Percentiles rank a stretch among this genome's conserved stretches.
phyloP scores from a whole-genome alignment of 2,797 vertebrate species.

The Xenops minutus region DNA sequence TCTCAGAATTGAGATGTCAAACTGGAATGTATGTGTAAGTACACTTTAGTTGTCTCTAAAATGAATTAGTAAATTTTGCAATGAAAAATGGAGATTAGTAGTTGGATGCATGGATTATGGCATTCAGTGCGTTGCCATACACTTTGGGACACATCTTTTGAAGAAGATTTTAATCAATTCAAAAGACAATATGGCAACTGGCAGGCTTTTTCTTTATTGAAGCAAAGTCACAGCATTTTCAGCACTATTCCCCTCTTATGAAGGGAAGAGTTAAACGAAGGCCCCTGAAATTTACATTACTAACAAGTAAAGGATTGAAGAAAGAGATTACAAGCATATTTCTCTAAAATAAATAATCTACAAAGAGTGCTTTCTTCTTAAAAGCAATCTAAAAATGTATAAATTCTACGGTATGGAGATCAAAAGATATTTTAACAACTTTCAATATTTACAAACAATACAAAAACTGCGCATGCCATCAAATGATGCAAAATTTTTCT shows the following conservation, averaged over 20 bases:
- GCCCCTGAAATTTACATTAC: constrained; percentile 72
- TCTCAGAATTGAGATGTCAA: background rate
- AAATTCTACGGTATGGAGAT: constrained; percentile 81
- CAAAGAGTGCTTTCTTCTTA: constrained; percentile 64
- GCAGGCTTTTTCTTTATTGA: constrained; percentile 75
- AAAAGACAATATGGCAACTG: constrained; percentile 62
- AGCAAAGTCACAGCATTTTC: constrained; percentile 67
- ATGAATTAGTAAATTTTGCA: background rate
- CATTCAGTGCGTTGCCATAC: constrained; percentile 2
- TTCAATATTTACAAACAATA: constrained; percentile 88
- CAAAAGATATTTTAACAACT: constrained; percentile 81
- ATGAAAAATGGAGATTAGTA: constrained; percentile 5
- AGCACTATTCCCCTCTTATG: constrained; percentile 44
- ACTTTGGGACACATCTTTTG: background rate
- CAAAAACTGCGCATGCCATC: constrained; percentile 81
- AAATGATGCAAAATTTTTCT: constrained; percentile 73
- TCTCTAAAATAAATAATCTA: constrained; percentile 80
- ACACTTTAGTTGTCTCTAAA: background rate
- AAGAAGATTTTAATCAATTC: constrained; percentile 36
- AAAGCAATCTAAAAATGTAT: constrained; percentile 78
- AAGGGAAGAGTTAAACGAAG: constrained; percentile 66
- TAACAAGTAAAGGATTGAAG: constrained; percentile 61
- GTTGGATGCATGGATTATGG: background rate
- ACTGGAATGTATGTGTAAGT: background rate
- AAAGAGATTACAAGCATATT: constrained; percentile 70